Percentiles rank a stretch among this genome's conserved stretches.
These are phyloP conservation scores for Cavia aperea DNA, from an alignment of 2,113 vertebrate genomes.

Conservation along the genomic window DNA sequence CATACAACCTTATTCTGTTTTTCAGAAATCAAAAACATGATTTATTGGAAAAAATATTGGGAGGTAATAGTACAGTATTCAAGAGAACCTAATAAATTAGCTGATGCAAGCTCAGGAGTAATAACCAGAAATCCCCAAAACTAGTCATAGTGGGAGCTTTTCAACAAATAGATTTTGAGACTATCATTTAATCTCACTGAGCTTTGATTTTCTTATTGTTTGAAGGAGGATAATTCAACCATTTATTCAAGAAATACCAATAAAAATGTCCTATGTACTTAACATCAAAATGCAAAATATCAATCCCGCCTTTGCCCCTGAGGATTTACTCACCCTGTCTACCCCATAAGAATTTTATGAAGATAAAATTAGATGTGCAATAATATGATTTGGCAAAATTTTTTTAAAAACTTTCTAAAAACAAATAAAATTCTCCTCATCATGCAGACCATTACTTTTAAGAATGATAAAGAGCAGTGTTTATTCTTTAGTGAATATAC, in stretches of 20 bases:
- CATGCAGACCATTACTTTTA: not conserved
- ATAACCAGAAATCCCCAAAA: not conserved
- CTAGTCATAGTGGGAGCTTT: not conserved
- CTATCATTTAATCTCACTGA: not conserved
- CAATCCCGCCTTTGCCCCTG: not conserved
- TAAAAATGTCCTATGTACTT: not conserved
- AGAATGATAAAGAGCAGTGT: not conserved
- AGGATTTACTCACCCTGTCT: not conserved
- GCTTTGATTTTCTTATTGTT: not conserved
- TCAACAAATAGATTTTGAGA: not conserved
- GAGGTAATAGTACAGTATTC: not conserved
- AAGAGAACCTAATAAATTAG: not conserved
- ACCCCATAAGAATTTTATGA: not conserved
- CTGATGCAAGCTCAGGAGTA: not conserved
- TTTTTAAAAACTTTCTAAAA: not conserved
- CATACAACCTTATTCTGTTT: not conserved
- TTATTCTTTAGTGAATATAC: not conserved
- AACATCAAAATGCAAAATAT: not conserved
- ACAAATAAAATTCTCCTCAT: slow-evolving; percentile 23
- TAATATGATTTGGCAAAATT: not conserved
- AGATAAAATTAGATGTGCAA: not conserved
- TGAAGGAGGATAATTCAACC: not conserved
- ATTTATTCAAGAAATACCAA: not conserved
- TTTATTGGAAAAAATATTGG: not conserved
- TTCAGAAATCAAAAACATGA: not conserved